Percentiles rank a stretch among this genome's conserved stretches.
Conservation (phyloP, 2,797 vertebrate species). For the Lateolabrax maculatus region DNA sequence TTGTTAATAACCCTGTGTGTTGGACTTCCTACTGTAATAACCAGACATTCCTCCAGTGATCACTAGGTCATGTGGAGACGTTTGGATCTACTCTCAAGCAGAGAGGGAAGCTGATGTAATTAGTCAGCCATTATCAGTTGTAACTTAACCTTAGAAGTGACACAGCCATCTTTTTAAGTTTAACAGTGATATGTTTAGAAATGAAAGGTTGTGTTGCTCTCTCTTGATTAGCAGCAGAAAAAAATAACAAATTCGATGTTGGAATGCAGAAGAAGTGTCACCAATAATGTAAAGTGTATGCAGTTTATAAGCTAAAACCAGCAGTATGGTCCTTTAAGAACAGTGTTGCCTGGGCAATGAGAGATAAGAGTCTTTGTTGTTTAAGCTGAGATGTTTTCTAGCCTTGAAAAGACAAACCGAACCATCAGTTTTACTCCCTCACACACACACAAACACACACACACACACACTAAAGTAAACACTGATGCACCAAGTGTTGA, state of each 20-base stretch:
- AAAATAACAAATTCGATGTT: constrained; percentile 1
- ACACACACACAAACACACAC: neutral
- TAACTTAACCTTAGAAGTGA: neutral
- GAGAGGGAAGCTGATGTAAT: constrained; percentile 4
- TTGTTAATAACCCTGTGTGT: neutral
- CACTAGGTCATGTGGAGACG: constrained; percentile 15
- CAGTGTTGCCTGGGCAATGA: constrained; percentile 19
- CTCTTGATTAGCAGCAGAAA: neutral
- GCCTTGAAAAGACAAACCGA: constrained; percentile 7
- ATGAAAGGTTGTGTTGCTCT: neutral
- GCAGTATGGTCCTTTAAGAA: constrained; percentile 7
- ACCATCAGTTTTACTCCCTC: neutral
- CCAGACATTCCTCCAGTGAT: constrained; percentile 18
- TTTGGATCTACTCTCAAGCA: constrained; percentile 4
- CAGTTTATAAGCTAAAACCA: constrained; percentile 18
- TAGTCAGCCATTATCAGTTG: neutral
- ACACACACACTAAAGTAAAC: neutral
- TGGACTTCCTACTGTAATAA: constrained; percentile 6
- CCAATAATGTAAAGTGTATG: constrained; percentile 8
- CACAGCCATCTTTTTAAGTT: neutral
- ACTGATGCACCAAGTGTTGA: neutral
- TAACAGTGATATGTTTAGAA: neutral
- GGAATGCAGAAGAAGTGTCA: neutral
- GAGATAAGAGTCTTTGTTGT: constrained; percentile 10
- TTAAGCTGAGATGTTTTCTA: constrained; percentile 20